These are phyloP conservation scores for Ictidomys tridecemlineatus DNA, from an alignment of 2,113 vertebrate genomes.

Conservation along the genomic window DNA sequence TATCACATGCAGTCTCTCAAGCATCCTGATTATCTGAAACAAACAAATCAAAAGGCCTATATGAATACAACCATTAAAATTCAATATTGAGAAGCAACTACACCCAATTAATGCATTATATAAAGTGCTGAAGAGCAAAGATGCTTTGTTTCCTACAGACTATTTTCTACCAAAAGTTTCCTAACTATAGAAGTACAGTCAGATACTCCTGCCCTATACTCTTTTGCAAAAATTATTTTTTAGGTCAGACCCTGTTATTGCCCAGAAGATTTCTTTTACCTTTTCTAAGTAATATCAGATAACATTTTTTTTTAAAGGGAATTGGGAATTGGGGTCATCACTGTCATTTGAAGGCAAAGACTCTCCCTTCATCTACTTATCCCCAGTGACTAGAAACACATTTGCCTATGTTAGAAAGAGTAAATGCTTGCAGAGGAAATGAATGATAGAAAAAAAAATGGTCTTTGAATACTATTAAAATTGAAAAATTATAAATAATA, in stretches of 20 bases:
- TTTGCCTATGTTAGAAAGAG: neutral
- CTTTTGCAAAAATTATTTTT: neutral
- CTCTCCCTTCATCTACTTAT: neutral
- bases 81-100: constrained; percentile 53
- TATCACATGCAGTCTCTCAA: constrained; percentile 39
- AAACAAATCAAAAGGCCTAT: constrained; percentile 48
- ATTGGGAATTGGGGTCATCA: neutral
- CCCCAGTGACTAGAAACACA: neutral
- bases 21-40: constrained; percentile 26
- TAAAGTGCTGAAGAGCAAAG: constrained; percentile 49
- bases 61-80: constrained; percentile 47
- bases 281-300: constrained; percentile 19
- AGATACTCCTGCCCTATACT: neutral
- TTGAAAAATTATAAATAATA: neutral
- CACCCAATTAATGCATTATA: constrained; percentile 17
- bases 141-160: constrained; percentile 8
- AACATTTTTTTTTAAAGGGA: constrained; percentile 37
- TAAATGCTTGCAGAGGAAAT: neutral
- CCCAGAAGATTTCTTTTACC: neutral
- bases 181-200: neutral
- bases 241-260: neutral
- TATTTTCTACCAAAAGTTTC: constrained; percentile 41
- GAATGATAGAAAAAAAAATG: neutral
- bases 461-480: neutral
- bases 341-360: neutral